A percentile compares a stretch with the other conserved stretches of the same genome.
phyloP scores from a whole-genome alignment of 2,888 invertebrate genomes.

The Sinodicranocentrus sp. region DNA sequence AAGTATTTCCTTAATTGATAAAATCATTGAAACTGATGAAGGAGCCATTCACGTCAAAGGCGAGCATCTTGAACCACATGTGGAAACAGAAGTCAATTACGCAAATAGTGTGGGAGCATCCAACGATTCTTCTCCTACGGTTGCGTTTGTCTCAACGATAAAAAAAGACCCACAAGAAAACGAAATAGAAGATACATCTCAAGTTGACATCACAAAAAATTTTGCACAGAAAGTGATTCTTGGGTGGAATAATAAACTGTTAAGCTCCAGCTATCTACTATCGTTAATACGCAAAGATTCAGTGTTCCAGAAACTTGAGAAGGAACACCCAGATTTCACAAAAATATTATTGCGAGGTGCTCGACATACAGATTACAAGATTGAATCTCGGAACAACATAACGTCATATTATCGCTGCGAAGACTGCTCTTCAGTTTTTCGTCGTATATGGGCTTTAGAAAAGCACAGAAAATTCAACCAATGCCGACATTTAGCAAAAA shows the following conservation, averaged over 20 bases:
- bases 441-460: neutral
- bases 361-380: slow-evolving; percentile 4
- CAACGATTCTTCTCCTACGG: neutral
- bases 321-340: slow-evolving; percentile 20
- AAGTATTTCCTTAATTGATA: slow-evolving; percentile 2
- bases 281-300: slow-evolving; percentile 12
- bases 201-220: neutral
- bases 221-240: neutral
- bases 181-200: neutral
- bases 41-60: slow-evolving; percentile 28
- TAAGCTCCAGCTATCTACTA: neutral
- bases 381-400: neutral
- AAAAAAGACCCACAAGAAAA: neutral
- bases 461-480: slow-evolving; percentile 16
- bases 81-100: neutral
- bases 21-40: slow-evolving; percentile 17
- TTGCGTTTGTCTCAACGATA: neutral
- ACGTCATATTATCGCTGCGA: neutral
- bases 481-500: slow-evolving; percentile 1
- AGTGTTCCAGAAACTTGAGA: slow-evolving; percentile 10
- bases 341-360: neutral
- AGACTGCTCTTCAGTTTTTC: neutral
- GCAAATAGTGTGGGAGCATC: neutral
- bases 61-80: neutral
- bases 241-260: slow-evolving; percentile 5